Percentiles rank a stretch among this genome's conserved stretches.
Conservation (phyloP, 2,888 invertebrate genomes). For the Drosophila nigricruria region DNA sequence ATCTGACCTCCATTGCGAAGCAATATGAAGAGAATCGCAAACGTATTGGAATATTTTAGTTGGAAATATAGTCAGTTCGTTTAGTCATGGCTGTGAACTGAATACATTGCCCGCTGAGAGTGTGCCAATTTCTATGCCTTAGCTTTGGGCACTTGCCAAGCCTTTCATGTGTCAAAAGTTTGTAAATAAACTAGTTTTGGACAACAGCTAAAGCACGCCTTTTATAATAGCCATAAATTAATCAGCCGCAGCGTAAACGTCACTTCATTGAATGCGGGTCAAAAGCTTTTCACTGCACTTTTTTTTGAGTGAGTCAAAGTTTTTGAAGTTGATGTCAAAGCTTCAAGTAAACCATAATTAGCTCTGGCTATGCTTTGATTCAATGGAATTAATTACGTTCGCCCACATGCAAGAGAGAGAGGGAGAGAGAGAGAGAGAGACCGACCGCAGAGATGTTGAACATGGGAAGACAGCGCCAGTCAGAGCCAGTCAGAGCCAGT, state of each 20-base stretch:
- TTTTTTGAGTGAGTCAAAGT: conserved; percentile 12
- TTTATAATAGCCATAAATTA: neutral
- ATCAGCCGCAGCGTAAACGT: conserved; percentile 4
- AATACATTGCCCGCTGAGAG: conserved; percentile 14
- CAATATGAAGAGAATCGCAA: conserved; percentile 32
- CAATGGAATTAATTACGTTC: conserved; percentile 18
- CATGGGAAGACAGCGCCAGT: too few relatives aligned
- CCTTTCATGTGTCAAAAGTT: conserved; percentile 53
- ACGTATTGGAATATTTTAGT: conserved; percentile 41
- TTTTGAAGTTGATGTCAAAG: conserved; percentile 49
- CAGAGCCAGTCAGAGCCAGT: neutral
- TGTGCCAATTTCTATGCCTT: neutral
- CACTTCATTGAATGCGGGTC: conserved; percentile 39
- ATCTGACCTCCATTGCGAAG: conserved; percentile 26
- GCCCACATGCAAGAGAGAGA: neutral
- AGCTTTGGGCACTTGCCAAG: too few relatives aligned
- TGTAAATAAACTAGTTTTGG: conserved; percentile 35
- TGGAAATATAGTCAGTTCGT: neutral
- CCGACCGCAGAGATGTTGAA: conserved; percentile 6
- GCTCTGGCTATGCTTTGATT: conserved; percentile 22
- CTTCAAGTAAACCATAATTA: conserved; percentile 49
- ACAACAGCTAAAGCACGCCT: neutral
- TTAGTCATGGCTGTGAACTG: neutral
- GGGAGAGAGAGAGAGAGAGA: neutral
- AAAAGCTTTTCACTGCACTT: conserved; percentile 10